A percentile compares a stretch with the other conserved stretches of the same genome.
Evolutionary conservation across 2,888 invertebrate species (phyloP).

Genomic region (Diachrysia chrysitis): DNA sequence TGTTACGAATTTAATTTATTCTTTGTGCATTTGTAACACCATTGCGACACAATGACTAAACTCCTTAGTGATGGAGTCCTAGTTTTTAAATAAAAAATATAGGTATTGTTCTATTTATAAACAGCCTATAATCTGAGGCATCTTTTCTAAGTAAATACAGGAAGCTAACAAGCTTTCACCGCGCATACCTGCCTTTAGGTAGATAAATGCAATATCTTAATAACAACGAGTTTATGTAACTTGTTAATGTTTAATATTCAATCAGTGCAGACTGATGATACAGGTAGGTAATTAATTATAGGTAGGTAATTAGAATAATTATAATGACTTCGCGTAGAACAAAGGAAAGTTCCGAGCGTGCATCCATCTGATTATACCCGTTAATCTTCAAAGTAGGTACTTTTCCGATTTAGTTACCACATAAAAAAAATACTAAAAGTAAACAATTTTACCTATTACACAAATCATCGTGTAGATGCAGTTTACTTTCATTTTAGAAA

Average conservation of each 20-base stretch:
- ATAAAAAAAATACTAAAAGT: too few relatives aligned
- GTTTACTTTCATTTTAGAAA: too few relatives aligned
- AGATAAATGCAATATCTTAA: conserved; percentile 32
- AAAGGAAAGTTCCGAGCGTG: conserved; percentile 1
- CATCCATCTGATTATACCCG: not conserved
- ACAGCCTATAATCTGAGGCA: not conserved
- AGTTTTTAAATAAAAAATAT: too few relatives aligned
- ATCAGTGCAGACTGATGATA: conserved; percentile 10
- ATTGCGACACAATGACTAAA: too few relatives aligned
- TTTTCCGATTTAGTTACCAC: not conserved
- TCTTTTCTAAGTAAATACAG: conserved; percentile 19
- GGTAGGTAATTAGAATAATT: not conserved
- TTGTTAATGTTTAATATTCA: conserved; percentile 11
- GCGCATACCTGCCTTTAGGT: conserved; percentile 25
- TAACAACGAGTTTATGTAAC: conserved; percentile 32
- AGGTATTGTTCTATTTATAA: not conserved
- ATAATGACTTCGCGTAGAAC: not conserved
- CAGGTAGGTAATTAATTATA: conserved; percentile 11
- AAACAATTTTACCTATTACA: too few relatives aligned
- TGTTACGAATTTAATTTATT: too few relatives aligned
- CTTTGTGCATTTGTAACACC: too few relatives aligned
- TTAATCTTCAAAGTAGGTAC: not conserved
- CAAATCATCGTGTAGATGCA: too few relatives aligned
- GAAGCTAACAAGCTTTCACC: conserved; percentile 41
- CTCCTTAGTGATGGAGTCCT: too few relatives aligned